Percentiles rank a stretch among this genome's conserved stretches.
Conservation (phyloP, 2,797 vertebrate species). For the Erethizon dorsatum region DNA sequence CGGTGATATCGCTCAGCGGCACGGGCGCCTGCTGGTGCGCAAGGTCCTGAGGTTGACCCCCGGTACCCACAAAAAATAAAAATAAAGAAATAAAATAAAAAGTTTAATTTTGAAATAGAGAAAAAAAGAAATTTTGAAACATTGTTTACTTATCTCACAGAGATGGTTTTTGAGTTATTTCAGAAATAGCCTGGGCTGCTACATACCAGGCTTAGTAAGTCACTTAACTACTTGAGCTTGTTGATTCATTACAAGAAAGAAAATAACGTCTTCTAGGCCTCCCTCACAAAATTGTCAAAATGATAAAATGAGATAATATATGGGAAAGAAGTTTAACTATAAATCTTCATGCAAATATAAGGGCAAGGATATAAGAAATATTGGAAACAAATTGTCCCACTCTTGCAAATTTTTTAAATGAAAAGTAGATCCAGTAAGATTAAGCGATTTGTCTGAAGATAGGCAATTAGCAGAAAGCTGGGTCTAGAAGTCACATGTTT, state of each 20-base stretch:
- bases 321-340: slow-evolving; percentile 62
- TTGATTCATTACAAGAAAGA: slow-evolving; percentile 47
- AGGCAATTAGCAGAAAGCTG: slow-evolving; percentile 20
- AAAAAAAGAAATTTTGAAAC: slow-evolving; percentile 43
- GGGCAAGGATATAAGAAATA: slow-evolving; percentile 53
- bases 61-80: too few relatives aligned
- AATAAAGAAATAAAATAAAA: too few relatives aligned
- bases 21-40: too few relatives aligned
- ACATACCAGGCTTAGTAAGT: background rate
- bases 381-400: slow-evolving; percentile 57
- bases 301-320: slow-evolving; percentile 71
- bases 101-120: slow-evolving; percentile 61
- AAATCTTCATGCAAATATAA: slow-evolving; percentile 72
- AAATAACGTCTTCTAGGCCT: slow-evolving; percentile 42
- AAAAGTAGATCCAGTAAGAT: slow-evolving; percentile 34
- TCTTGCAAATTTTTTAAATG: slow-evolving; percentile 64
- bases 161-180: background rate
- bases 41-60: too few relatives aligned
- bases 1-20: too few relatives aligned
- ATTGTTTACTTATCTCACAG: slow-evolving; percentile 23
- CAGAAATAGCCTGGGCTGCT: background rate
- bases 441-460: slow-evolving; percentile 58
- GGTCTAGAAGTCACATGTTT: slow-evolving; percentile 22
- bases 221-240: slow-evolving; percentile 48
- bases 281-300: slow-evolving; percentile 62